Evolutionary conservation across 2,113 vertebrate genomes (phyloP).

Genomic region (Microtus pennsylvanicus): DNA sequence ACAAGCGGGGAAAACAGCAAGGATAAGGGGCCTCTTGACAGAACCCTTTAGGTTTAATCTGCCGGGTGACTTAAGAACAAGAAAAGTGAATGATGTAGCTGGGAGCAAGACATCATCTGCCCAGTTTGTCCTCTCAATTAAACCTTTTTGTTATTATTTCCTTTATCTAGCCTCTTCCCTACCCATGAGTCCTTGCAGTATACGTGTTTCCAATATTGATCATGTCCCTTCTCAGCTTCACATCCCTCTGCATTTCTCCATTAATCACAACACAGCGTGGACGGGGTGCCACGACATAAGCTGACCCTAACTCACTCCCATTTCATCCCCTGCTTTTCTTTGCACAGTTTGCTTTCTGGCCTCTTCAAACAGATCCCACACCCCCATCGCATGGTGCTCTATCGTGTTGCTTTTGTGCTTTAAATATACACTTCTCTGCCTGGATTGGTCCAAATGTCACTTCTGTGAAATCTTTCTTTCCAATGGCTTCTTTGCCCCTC

Average conservation of each 20-base stretch:
- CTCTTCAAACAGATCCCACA: not conserved
- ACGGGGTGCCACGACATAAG: not conserved
- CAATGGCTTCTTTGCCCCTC: not conserved
- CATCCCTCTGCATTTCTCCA: not conserved
- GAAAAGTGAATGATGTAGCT: not conserved
- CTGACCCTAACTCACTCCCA: not conserved
- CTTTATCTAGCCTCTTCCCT: not conserved
- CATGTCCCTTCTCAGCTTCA: not conserved
- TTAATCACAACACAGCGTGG: not conserved
- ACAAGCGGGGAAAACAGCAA: not conserved
- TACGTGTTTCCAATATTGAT: not conserved
- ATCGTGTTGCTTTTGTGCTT: not conserved
- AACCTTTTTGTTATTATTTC: not conserved
- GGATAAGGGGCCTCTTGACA: not conserved
- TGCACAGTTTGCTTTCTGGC: not conserved
- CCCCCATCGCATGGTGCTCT: not conserved
- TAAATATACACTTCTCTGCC: not conserved
- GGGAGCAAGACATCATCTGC: not conserved
- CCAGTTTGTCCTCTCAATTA: not conserved
- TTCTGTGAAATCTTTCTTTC: not conserved
- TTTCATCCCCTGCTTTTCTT: not conserved
- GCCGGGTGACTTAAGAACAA: not conserved
- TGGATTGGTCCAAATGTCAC: not conserved
- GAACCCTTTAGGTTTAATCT: not conserved
- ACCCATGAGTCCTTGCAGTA: not conserved